Evolutionary conservation across 2,797 vertebrate species (phyloP), one percentile per base, ranked within the genome.

Genomic region (Otolemur crassicaudatus): DNA sequence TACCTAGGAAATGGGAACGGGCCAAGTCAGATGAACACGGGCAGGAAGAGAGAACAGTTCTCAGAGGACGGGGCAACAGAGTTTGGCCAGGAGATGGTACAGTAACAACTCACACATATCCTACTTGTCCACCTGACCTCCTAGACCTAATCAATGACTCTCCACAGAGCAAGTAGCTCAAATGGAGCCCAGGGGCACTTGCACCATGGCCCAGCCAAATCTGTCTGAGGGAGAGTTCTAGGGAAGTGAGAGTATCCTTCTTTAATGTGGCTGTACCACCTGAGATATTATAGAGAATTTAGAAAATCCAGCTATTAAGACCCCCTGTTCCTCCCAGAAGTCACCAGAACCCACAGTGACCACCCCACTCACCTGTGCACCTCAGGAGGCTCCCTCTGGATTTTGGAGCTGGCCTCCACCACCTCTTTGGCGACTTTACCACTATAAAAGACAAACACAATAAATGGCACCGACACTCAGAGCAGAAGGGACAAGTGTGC

Each of bases 351-450:
- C 58, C 27, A 0, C 40, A 1, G 11, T 4, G 63, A 46, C 1
- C 14, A 19, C 12, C 14, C 20, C 25, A 91, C 97, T 98, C 98
- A 99, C 99, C 99, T 99, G 98, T 99, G 98, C 76, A 99, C 99
- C 97, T 99, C 99, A 4, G 99, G 99, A 40, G 99, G 99, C 60
- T 99, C 99, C 94, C 99, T 99, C 98, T 99, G 99, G 97, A 99
- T 99, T 98, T 99, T 99, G 79, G 99, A 99, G 98, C 99, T 99
- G 95, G 99, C 99, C 95, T 99, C 99, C 75, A 99, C 99, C 93
- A 99, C 99, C 97, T 99, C 99, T 98, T 99, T 99, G 95, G 99
- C 99, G 95, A 99, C 99, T 99, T 99, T 99, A 90, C 99, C 99
- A 85, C 99, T 99, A 94, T 79, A 95, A 98, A 94, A 97, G 87